phyloP scores from a whole-genome alignment of 1,140 invertebrate genomes.

The Parasteatoda tepidariorum region DNA sequence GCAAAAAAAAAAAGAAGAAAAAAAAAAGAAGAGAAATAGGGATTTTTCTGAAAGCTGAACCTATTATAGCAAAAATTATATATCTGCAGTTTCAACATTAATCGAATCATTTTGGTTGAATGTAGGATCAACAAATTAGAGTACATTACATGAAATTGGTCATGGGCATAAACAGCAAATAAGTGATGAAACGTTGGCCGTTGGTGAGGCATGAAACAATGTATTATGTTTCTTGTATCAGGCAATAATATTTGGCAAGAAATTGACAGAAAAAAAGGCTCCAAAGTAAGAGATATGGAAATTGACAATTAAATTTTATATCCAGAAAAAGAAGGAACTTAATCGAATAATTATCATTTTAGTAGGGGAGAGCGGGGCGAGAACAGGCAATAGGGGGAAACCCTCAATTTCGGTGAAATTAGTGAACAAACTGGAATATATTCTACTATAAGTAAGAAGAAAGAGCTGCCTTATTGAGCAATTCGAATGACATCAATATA shows the following conservation, averaged over 20 bases:
- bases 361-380: too few relatives aligned
- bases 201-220: background rate
- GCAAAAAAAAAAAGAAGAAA: too few relatives aligned
- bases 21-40: too few relatives aligned
- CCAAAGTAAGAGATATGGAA: background rate
- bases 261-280: background rate
- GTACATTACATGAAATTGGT: background rate
- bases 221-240: background rate
- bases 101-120: background rate
- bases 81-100: background rate
- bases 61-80: background rate
- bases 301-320: background rate
- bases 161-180: background rate
- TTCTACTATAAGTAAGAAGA: too few relatives aligned
- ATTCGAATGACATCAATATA: too few relatives aligned
- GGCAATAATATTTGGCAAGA: background rate
- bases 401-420: too few relatives aligned
- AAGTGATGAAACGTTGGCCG: background rate
- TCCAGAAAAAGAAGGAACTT: background rate
- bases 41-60: background rate
- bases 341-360: background rate
- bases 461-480: too few relatives aligned
- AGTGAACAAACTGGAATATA: too few relatives aligned
- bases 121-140: background rate
- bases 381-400: too few relatives aligned